Evolutionary conservation across 92 coral and sea anemone genomes (phyloP).

Genomic region (Epizoanthus stellaris): DNA sequence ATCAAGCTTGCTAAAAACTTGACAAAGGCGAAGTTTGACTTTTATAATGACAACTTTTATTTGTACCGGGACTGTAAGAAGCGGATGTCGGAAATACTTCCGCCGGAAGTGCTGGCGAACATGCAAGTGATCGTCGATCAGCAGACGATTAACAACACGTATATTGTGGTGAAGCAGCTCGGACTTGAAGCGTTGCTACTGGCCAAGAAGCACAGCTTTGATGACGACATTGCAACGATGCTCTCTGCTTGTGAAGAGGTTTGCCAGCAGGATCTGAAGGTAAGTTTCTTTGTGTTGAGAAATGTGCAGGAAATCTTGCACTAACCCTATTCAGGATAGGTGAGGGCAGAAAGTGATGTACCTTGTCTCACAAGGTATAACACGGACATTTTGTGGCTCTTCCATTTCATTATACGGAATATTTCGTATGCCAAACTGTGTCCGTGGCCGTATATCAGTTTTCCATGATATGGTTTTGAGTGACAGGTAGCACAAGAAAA

Average conservation of each 20-base stretch:
- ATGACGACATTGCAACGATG: conserved; percentile 63
- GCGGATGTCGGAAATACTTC: conserved; percentile 73
- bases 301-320: neutral
- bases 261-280: conserved; percentile 78
- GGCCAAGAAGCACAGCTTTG: conserved; percentile 69
- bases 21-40: conserved; percentile 78
- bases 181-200: conserved; percentile 87
- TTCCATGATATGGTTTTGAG: no score
- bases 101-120: conserved; percentile 76
- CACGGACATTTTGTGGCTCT: no score
- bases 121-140: conserved; percentile 90
- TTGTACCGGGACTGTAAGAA: conserved; percentile 82
- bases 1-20: conserved; percentile 85
- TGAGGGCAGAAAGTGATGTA: no score
- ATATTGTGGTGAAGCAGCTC: conserved; percentile 82
- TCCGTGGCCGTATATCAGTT: no score
- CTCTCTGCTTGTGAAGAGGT: conserved; percentile 85
- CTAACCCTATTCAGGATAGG: neutral
- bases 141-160: conserved; percentile 90
- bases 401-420: no score
- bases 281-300: neutral
- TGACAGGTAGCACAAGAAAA: no score
- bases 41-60: conserved; percentile 77
- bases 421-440: no score
- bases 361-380: no score